Conservation (phyloP, 2,113 vertebrate species). For the Calyptomena viridis region DNA sequence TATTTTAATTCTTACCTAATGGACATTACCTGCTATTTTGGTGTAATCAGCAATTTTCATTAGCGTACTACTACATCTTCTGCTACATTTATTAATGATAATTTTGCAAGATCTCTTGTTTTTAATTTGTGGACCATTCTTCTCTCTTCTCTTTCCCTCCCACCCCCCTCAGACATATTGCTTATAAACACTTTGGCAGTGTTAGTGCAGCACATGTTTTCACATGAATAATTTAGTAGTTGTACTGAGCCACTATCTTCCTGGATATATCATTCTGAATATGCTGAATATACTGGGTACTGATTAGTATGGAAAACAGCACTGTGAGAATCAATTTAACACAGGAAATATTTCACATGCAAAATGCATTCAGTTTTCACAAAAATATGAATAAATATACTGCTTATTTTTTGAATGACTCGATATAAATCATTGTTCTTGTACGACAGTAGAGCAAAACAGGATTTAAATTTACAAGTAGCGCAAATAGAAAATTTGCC, state of each 20-base stretch:
- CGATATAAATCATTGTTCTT: background rate
- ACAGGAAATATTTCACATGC: constrained; percentile 16
- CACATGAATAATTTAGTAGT: constrained; percentile 47
- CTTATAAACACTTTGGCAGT: constrained; percentile 46
- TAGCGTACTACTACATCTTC: background rate
- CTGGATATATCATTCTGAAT: background rate
- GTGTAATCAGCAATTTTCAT: background rate
- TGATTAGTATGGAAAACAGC: constrained; percentile 35
- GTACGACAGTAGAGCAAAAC: background rate
- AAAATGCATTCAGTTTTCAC: background rate
- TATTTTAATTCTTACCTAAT: background rate
- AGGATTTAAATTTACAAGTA: background rate
- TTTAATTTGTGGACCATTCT: background rate
- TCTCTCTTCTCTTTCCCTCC: background rate
- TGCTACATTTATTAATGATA: background rate
- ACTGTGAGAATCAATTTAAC: background rate
- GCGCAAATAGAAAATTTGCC: background rate
- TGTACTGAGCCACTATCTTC: constrained; percentile 3
- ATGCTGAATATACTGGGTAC: background rate
- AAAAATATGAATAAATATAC: constrained; percentile 10
- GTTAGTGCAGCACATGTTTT: constrained; percentile 46
- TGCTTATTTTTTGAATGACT: background rate
- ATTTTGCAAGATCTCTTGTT: background rate
- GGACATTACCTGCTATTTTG: background rate
- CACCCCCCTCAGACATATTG: background rate